Evolutionary conservation across 2,888 invertebrate species (phyloP), one percentile per base, ranked within the genome.

Genomic region (Agonopterix alstromeriana): DNA sequence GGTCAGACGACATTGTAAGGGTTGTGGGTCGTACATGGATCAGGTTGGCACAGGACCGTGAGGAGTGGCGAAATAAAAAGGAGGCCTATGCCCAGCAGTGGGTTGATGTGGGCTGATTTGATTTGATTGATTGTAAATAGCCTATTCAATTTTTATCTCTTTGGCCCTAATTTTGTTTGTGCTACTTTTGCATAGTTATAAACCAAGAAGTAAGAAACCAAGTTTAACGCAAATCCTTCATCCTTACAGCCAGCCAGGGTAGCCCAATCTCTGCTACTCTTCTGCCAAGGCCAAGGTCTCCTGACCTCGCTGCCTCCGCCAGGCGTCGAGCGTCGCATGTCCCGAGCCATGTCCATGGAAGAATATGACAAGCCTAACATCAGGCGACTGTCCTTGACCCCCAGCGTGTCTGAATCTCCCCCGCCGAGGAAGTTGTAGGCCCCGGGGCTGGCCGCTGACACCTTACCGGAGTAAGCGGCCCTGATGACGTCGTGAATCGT

Each of bases 231-330:
- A 27, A 27, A 27, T 7, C 27, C 27, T 27, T 27, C 27, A 27
- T 27, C 27, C 27, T 73, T 74, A 0, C 89, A 97, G 96, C 96
- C 97, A 8, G 95, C 94, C 35, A 96, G 96, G 77, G 92, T 97
- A 51, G 94, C 96, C 35, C 95, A 96, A 68, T 94, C 95, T 47
- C 91, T 97, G 68, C 90, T 97, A 55, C 91, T 97, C 49, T 96
- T 97, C 90, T 94, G 95, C 84, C 97, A 97, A 77, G 97, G 97
- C 1, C 94, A 95, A 73, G 96, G 97, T 1, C 83, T 93, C 55
- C 90, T 95, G 67, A 95, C 95, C 42, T 95, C 95, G 0, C 92
- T 95, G 42, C 93, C 94, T 1, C 92, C 95, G 79, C 95, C 95
- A 0, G 94, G 95, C 10, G 93, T 96, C 46, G 94, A 94, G 70